Conservation (phyloP, 1,140 invertebrate genomes). For the Octopus bimaculoides region DNA sequence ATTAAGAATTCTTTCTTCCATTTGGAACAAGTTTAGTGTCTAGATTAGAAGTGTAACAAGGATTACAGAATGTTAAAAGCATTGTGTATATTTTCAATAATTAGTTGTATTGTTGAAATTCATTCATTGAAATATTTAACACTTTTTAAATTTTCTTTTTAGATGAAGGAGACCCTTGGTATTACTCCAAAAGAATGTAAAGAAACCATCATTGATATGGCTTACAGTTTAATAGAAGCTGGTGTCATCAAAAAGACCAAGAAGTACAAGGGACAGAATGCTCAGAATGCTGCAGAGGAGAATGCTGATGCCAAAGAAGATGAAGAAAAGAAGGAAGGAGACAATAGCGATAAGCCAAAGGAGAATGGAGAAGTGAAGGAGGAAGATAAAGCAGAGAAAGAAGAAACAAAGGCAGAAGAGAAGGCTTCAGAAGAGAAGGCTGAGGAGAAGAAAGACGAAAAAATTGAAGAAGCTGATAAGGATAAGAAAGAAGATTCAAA, state of each 20-base stretch:
- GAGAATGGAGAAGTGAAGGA: slow-evolving; percentile 8
- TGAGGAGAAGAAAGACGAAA: background rate
- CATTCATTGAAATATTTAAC: too few relatives aligned
- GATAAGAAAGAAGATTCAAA: slow-evolving; percentile 5
- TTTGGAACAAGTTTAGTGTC: too few relatives aligned
- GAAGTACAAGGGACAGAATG: slow-evolving; percentile 50
- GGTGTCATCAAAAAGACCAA: slow-evolving; percentile 59
- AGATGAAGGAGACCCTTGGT: slow-evolving; percentile 55
- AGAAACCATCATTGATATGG: slow-evolving; percentile 59
- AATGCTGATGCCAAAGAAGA: slow-evolving; percentile 2
- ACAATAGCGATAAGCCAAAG: background rate
- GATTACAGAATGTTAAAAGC: too few relatives aligned
- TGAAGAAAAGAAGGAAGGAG: background rate
- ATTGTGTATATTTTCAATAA: too few relatives aligned
- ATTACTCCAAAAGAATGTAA: slow-evolving; percentile 53
- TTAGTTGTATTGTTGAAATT: too few relatives aligned
- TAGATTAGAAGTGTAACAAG: too few relatives aligned
- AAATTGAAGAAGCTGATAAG: slow-evolving; percentile 9
- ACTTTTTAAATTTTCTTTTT: background rate
- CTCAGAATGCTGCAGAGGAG: slow-evolving; percentile 3
- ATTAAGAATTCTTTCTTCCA: too few relatives aligned
- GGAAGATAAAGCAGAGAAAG: background rate
- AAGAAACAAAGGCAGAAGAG: background rate
- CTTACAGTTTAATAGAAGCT: slow-evolving; percentile 58
- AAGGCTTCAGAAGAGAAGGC: background rate